phyloP scores from a whole-genome alignment of 1,140 invertebrate species.

The Neodiprion virginianus region DNA sequence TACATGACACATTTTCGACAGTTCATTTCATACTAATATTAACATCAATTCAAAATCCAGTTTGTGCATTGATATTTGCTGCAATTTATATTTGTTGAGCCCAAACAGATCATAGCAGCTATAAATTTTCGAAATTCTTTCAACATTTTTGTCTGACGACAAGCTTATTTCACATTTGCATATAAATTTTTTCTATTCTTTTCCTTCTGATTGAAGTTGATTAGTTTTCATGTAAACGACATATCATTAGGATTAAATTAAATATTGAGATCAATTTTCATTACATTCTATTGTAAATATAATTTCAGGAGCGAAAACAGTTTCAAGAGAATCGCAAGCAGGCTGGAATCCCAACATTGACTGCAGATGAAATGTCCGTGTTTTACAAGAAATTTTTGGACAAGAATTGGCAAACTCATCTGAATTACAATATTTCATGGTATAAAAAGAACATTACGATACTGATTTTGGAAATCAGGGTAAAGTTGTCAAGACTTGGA shows the following conservation, averaged over 20 bases:
- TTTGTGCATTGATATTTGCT: neutral
- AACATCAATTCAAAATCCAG: no score
- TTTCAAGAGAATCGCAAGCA: constrained; percentile 66
- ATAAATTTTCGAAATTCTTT: no score
- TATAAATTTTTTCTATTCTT: no score
- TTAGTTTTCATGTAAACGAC: no score
- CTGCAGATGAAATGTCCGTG: constrained; percentile 83
- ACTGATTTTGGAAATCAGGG: constrained; percentile 66
- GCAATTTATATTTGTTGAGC: neutral
- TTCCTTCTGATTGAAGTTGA: no score
- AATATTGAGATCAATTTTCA: no score
- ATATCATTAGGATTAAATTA: no score
- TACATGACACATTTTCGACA: neutral
- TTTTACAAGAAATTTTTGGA: constrained; percentile 86
- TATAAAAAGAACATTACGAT: constrained; percentile 76
- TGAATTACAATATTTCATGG: constrained; percentile 77
- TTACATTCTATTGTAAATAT: neutral
- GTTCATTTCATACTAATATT: neutral
- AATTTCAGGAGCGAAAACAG: constrained; percentile 70
- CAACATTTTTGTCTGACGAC: no score
- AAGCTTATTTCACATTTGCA: no score
- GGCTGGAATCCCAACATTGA: constrained; percentile 62
- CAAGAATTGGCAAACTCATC: constrained; percentile 75
- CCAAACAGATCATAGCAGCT: no score
- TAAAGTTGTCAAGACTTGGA: constrained; percentile 63